A percentile compares a stretch with the other conserved stretches of the same genome.
phyloP scores from a whole-genome alignment of 2,113 vertebrate genomes.

The Podiceps cristatus region DNA sequence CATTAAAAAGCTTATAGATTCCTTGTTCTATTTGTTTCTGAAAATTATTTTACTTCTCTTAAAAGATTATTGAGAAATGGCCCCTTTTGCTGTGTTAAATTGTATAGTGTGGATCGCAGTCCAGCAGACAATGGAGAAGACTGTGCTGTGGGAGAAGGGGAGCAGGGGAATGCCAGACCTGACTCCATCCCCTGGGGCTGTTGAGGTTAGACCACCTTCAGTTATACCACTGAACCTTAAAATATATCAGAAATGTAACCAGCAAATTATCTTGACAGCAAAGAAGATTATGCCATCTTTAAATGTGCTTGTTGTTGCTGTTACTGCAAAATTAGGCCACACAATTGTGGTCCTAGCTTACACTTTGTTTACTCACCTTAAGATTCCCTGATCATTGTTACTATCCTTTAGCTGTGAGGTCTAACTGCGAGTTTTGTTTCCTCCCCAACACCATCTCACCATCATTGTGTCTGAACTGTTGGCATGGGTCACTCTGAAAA shows the following conservation, averaged over 20 bases:
- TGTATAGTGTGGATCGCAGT: accelerated
- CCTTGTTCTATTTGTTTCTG: neutral
- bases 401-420: neutral
- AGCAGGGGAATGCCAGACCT: neutral
- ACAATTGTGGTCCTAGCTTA: neutral
- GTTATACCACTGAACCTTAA: neutral
- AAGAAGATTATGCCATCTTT: neutral
- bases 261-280: neutral
- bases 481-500: neutral
- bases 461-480: neutral
- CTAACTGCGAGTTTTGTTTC: neutral
- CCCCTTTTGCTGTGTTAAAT: neutral
- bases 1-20: neutral
- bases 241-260: neutral
- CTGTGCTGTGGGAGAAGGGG: neutral
- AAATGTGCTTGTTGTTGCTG: neutral
- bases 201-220: neutral
- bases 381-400: neutral
- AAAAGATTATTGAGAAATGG: neutral
- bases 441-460: neutral
- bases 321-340: neutral
- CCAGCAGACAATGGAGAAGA: neutral
- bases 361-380: neutral
- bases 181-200: neutral
- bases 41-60: neutral